Conservation (phyloP, 2,113 vertebrate species). For the Merops nubicus region DNA sequence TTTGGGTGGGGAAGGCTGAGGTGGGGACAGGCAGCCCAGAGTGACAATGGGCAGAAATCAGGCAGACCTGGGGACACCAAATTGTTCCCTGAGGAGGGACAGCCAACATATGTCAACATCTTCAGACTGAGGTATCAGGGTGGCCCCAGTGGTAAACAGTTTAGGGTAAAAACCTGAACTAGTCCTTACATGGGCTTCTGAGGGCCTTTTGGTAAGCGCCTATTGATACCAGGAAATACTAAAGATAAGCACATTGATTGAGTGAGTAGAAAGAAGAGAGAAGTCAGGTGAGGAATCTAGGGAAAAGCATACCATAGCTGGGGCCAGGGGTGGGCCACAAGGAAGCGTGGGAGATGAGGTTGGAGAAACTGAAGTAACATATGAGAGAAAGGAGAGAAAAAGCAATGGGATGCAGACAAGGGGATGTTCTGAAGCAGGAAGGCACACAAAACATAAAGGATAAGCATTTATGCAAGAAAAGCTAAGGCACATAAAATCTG, state of each 20-base stretch:
- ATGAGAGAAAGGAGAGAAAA: not conserved
- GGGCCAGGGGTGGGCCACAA: accelerated
- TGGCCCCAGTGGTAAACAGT: not conserved
- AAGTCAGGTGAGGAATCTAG: not conserved
- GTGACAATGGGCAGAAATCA: accelerated
- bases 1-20: not conserved
- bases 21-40: not conserved
- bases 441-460: not conserved
- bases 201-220: not conserved
- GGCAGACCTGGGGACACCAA: not conserved
- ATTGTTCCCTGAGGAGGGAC: accelerated
- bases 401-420: not conserved
- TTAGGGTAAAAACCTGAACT: not conserved
- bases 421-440: not conserved
- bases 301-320: not conserved
- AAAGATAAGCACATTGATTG: not conserved
- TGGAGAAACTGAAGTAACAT: not conserved
- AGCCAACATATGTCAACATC: not conserved
- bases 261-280: not conserved
- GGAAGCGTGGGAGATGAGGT: not conserved
- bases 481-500: not conserved
- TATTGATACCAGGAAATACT: not conserved
- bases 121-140: not conserved
- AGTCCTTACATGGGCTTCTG: not conserved
- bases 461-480: not conserved